These are phyloP conservation scores for Macrophya annulata DNA, from an alignment of 2,888 invertebrate genomes.

Conservation along the genomic window DNA sequence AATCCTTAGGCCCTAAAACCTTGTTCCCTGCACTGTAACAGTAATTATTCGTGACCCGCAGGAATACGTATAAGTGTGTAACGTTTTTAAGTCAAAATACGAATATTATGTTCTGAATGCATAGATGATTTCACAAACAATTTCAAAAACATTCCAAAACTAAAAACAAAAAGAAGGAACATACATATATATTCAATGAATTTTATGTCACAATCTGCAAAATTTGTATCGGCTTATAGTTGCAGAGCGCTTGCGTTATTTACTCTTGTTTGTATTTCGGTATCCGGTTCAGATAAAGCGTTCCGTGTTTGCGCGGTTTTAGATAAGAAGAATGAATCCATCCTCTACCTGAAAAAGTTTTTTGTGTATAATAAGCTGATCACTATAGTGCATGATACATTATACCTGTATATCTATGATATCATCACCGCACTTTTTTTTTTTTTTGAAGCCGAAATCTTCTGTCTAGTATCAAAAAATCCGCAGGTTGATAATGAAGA, in stretches of 20 bases:
- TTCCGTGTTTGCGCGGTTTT: conserved; percentile 13
- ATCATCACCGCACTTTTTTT: neutral
- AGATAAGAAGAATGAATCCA: conserved; percentile 41
- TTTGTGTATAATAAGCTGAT: neutral
- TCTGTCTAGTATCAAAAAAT: neutral
- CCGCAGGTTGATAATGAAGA: neutral
- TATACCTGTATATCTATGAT: neutral
- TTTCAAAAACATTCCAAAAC: neutral
- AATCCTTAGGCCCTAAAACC: neutral
- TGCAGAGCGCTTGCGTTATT: neutral
- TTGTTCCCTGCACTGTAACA: too few relatives aligned
- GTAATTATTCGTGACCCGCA: neutral
- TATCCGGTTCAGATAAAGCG: conserved; percentile 55
- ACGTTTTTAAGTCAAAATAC: neutral
- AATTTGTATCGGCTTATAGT: neutral
- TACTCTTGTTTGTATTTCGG: conserved; percentile 36
- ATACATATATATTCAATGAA: neutral
- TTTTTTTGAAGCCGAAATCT: neutral
- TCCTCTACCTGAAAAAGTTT: neutral
- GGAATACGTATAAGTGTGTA: neutral
- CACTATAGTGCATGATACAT: conserved; percentile 10
- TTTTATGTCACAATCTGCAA: neutral
- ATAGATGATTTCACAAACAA: neutral
- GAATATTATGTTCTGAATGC: neutral
- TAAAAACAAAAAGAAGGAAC: neutral